phyloP scores from a whole-genome alignment of 53 echinoderm and acorn worm species.

The Crossaster papposus region DNA sequence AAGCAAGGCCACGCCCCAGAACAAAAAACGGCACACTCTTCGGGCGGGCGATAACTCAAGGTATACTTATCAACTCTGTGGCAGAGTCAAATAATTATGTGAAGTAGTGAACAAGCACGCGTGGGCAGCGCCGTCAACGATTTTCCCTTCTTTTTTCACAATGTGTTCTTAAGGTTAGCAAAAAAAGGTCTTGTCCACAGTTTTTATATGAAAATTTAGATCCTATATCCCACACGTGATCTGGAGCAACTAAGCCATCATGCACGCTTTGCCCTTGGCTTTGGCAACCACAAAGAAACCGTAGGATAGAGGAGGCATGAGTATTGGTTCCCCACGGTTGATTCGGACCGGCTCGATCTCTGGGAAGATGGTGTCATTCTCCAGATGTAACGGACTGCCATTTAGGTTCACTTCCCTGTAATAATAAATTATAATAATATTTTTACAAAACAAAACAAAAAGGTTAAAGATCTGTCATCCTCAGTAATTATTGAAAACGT shows the following conservation, averaged over 20 bases:
- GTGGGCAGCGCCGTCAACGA: no score
- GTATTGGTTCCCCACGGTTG: background rate
- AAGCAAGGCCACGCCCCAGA: no score
- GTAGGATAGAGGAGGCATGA: constrained; percentile 59
- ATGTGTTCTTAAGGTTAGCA: no score
- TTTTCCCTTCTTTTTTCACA: no score
- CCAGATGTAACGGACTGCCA: constrained; percentile 22
- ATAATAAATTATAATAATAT: background rate
- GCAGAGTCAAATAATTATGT: no score
- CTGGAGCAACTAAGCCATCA: background rate
- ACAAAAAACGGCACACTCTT: no score
- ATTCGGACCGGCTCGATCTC: constrained; percentile 26
- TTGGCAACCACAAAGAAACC: constrained; percentile 60
- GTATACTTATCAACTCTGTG: no score
- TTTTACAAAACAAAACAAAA: background rate
- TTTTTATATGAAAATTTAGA: no score
- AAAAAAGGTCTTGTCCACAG: no score
- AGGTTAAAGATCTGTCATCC: background rate
- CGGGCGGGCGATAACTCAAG: no score
- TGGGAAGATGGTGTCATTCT: constrained; percentile 35
- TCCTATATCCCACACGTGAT: no score
- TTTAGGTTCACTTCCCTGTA: constrained; percentile 59
- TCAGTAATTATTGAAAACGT: background rate
- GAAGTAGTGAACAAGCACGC: no score
- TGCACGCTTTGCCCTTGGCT: constrained; percentile 42